A percentile compares a stretch with the other conserved stretches of the same genome.
phyloP scores from a whole-genome alignment of 2,797 vertebrate genomes.

The Enteromius trimaculatus region DNA sequence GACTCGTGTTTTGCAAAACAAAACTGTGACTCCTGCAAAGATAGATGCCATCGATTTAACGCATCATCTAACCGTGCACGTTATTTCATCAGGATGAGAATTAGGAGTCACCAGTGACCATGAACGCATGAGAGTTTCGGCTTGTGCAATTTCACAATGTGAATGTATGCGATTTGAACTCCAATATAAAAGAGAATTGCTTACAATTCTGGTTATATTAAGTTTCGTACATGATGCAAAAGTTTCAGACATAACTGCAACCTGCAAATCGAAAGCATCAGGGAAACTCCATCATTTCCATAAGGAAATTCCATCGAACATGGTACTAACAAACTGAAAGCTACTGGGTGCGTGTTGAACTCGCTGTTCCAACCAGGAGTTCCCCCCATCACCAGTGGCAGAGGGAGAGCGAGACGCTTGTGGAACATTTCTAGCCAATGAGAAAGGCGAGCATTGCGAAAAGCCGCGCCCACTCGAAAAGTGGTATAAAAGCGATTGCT shows the following conservation, averaged over 20 bases:
- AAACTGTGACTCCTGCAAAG: background rate
- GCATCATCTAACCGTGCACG: background rate
- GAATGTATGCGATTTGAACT: background rate
- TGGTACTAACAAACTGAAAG: conserved; percentile 58
- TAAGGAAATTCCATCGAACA: conserved; percentile 67
- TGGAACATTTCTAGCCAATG: conserved; percentile 67
- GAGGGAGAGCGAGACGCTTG: conserved; percentile 40
- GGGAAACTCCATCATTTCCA: conserved; percentile 45
- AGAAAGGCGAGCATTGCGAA: background rate
- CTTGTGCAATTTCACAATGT: background rate
- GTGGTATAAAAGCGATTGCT: conserved; percentile 48
- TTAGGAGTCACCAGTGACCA: background rate
- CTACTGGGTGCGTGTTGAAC: conserved; percentile 47
- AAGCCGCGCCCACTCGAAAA: conserved; percentile 35
- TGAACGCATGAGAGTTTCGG: background rate
- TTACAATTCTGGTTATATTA: background rate
- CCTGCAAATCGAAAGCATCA: background rate
- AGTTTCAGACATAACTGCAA: background rate
- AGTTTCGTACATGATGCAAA: conserved; percentile 39
- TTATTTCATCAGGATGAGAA: background rate
- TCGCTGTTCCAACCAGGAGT: conserved; percentile 26
- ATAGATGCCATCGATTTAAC: background rate
- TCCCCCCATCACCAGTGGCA: conserved; percentile 65
- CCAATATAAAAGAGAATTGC: background rate
- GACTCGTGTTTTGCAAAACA: background rate